phyloP scores from a whole-genome alignment of 2,797 vertebrate species.

The Megalops cyprinoides region DNA sequence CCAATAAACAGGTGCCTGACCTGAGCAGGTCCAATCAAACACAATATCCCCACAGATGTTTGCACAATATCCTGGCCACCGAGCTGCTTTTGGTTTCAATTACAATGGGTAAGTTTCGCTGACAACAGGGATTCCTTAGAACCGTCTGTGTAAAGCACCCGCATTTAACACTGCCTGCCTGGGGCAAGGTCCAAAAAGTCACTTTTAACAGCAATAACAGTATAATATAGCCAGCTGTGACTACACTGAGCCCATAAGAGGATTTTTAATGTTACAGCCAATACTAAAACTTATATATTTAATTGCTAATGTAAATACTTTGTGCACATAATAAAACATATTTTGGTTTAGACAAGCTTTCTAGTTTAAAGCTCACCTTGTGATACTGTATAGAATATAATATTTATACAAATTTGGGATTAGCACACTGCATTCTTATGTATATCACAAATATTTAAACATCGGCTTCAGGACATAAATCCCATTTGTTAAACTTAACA shows the following conservation, averaged over 20 bases:
- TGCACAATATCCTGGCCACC: conserved; percentile 1
- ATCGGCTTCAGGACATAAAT: not conserved
- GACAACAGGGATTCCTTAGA: conserved; percentile 14
- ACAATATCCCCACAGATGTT: no score
- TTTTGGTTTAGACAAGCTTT: no score
- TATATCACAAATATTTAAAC: no score
- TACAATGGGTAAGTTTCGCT: not conserved
- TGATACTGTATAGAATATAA: no score
- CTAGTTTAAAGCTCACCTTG: no score
- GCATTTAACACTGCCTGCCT: not conserved
- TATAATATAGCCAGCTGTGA: not conserved
- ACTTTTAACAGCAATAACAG: not conserved
- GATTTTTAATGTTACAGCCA: not conserved
- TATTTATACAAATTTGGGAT: no score
- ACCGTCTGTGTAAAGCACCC: not conserved
- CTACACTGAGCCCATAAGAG: not conserved
- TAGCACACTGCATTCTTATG: no score
- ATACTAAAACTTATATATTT: not conserved
- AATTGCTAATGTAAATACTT: no score
- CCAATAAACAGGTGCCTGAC: conserved; percentile 13
- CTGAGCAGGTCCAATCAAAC: not conserved
- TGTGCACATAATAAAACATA: no score
- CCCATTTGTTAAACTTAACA: not conserved
- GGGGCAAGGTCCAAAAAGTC: not conserved
- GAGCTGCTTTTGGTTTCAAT: conserved; percentile 4